These are phyloP conservation scores for Ranitomeya variabilis DNA, from an alignment of 2,113 vertebrate species.

Conservation along the genomic window DNA sequence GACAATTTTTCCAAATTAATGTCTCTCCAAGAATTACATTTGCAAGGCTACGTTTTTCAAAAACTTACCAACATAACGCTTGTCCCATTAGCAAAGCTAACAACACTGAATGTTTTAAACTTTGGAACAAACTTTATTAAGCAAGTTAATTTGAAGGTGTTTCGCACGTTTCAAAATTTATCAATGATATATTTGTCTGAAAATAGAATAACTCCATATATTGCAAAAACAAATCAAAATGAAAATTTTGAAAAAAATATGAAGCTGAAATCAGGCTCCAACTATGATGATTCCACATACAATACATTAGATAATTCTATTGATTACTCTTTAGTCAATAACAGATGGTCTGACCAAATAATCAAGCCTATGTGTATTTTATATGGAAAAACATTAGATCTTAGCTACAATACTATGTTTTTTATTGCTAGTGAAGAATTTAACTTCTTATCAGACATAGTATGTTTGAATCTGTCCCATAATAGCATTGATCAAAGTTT, in stretches of 20 bases:
- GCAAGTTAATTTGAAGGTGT: constrained; percentile 64
- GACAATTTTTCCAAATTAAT: constrained; percentile 66
- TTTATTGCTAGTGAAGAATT: constrained; percentile 75
- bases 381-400: constrained; percentile 73
- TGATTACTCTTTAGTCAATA: constrained; percentile 32
- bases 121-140: constrained; percentile 80
- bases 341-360: constrained; percentile 41
- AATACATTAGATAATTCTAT: not conserved
- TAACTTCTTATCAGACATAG: constrained; percentile 68
- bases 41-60: constrained; percentile 76
- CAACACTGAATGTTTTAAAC: constrained; percentile 70
- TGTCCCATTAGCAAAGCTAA: constrained; percentile 66
- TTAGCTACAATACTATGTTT: constrained; percentile 79
- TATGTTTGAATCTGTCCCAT: constrained; percentile 80
- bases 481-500: constrained; percentile 71
- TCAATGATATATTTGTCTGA: constrained; percentile 76
- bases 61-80: constrained; percentile 67
- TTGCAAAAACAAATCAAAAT: not conserved
- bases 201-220: constrained; percentile 72
- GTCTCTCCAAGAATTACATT: constrained; percentile 68
- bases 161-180: constrained; percentile 64
- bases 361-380: constrained; percentile 62
- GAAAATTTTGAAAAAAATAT: constrained; percentile 29
- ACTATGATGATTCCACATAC: too few species aligned
- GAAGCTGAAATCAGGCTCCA: not conserved